Evolutionary conservation across 2,888 invertebrate species (phyloP).

Genomic region (Endomychus coccineus): DNA sequence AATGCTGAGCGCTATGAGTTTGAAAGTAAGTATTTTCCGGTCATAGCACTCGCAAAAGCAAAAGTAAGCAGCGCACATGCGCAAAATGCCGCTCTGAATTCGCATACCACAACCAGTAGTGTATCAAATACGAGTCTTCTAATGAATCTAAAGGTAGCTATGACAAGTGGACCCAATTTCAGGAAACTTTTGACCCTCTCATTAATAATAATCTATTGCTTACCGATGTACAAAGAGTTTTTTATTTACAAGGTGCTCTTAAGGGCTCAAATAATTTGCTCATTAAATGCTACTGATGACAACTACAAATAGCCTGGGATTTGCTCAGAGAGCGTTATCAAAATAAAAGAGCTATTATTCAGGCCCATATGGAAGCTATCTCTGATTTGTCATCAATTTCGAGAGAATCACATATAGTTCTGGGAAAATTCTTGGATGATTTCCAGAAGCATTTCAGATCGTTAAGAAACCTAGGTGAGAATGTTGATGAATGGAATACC

Average conservation of each 20-base stretch:
- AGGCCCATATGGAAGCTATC: conserved; percentile 4
- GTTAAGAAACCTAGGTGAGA: conserved; percentile 2
- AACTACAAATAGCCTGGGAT: conserved; percentile 10
- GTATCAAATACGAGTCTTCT: neutral
- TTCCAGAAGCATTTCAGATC: conserved; percentile 1
- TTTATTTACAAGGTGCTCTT: conserved; percentile 2
- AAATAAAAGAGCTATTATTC: conserved; percentile 2
- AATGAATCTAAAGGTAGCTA: neutral
- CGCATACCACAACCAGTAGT: neutral
- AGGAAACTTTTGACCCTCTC: conserved; percentile 2
- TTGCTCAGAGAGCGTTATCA: conserved; percentile 3
- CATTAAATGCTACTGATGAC: conserved; percentile 1
- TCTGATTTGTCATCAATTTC: conserved; percentile 1
- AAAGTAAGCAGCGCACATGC: no score
- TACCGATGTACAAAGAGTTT: conserved; percentile 3
- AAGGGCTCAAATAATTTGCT: conserved; percentile 2
- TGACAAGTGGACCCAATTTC: conserved; percentile 4
- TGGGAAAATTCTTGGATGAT: conserved; percentile 5
- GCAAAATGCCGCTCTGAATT: no score
- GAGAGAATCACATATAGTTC: neutral
- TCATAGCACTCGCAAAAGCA: neutral
- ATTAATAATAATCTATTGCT: conserved; percentile 1
- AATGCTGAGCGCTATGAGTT: neutral
- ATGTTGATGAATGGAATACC: conserved; percentile 4
- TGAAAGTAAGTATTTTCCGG: neutral